A percentile compares a stretch with the other conserved stretches of the same genome.
Conservation (phyloP, 2,113 vertebrate species). For the Myiozetetes cayanensis region DNA sequence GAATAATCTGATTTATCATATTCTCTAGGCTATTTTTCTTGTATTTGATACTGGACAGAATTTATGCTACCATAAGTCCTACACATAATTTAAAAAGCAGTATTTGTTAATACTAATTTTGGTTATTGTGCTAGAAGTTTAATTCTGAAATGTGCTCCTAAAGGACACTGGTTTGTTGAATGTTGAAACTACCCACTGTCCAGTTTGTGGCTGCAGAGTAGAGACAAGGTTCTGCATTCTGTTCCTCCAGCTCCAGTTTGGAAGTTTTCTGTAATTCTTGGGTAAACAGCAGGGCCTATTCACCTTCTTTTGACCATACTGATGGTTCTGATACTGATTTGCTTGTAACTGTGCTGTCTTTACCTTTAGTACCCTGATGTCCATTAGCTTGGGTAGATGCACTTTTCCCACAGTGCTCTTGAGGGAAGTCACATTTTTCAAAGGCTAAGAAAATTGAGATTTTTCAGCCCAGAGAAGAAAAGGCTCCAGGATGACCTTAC, state of each 20-base stretch:
- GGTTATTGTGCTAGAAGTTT: not conserved
- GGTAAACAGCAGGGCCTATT: not conserved
- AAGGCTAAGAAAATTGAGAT: not conserved
- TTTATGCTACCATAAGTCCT: not conserved
- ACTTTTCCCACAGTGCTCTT: not conserved
- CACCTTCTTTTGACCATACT: not conserved
- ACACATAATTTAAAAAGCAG: not conserved
- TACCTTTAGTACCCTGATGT: not conserved
- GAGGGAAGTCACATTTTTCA: not conserved
- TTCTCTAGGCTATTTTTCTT: not conserved
- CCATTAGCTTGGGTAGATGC: not conserved
- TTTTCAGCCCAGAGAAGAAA: not conserved
- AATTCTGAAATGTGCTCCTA: not conserved
- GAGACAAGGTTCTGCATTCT: not conserved
- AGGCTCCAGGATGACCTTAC: not conserved
- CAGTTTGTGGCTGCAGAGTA: not conserved
- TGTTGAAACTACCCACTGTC: not conserved
- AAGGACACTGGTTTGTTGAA: not conserved
- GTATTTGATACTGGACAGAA: not conserved
- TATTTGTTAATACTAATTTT: not conserved
- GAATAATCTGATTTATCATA: not conserved
- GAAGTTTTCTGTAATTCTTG: not conserved
- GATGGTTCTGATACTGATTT: not conserved
- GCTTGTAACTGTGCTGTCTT: not conserved
- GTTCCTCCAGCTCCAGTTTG: not conserved